Conservation (phyloP, 2,797 vertebrate genomes). For the Botia kubotai region DNA sequence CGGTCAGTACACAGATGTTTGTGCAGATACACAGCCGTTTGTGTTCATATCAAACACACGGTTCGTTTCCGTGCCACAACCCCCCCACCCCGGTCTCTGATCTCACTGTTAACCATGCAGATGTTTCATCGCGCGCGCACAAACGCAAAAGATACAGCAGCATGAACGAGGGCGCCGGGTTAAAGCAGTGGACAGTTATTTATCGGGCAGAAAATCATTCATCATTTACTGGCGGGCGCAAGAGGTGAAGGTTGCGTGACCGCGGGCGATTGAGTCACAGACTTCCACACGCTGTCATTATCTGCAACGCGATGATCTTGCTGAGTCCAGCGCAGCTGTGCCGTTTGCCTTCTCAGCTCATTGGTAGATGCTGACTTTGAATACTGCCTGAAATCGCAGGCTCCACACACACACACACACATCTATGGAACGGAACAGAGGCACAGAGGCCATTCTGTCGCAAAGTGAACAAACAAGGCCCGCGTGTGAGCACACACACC, state of each 20-base stretch:
- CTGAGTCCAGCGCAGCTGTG: constrained; percentile 39
- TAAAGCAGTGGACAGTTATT: constrained; percentile 61
- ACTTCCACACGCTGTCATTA: constrained; percentile 18
- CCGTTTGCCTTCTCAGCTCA: constrained; percentile 31
- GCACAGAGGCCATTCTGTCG: constrained; percentile 66
- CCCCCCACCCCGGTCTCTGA: constrained; percentile 24
- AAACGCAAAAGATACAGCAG: constrained; percentile 2
- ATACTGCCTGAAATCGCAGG: constrained; percentile 29
- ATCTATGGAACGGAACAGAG: not conserved
- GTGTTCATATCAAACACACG: constrained; percentile 52
- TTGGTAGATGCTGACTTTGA: constrained; percentile 40
- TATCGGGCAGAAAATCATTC: constrained; percentile 69
- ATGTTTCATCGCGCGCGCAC: constrained; percentile 18
- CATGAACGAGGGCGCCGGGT: constrained; percentile 48
- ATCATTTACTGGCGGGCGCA: constrained; percentile 61
- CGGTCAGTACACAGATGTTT: constrained; percentile 5
- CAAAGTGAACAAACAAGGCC: constrained; percentile 69
- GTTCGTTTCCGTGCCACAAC: constrained; percentile 43
- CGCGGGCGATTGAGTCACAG: not conserved
- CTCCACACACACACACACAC: constrained; percentile 34
- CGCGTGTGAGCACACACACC: constrained; percentile 62
- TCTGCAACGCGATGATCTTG: constrained; percentile 36
- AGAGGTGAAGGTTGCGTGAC: constrained; percentile 68
- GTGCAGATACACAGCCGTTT: constrained; percentile 42
- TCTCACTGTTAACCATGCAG: constrained; percentile 32